Conservation (phyloP, 2,888 invertebrate genomes). For the Argyra leucocephala region DNA sequence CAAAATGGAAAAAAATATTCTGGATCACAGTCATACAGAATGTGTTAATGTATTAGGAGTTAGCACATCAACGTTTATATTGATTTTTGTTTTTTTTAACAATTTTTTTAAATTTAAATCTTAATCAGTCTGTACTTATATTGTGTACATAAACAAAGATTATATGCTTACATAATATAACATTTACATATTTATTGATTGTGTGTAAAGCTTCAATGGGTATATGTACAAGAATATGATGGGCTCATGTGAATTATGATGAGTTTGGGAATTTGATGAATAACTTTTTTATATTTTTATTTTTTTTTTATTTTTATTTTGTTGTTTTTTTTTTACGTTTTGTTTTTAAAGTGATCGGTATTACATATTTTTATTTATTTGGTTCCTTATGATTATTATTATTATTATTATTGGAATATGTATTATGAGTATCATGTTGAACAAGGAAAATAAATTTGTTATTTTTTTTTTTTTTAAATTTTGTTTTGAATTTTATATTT, state of each 20-base stretch:
- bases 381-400: background rate
- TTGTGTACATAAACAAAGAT: background rate
- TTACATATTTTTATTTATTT: background rate
- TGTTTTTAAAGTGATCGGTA: background rate
- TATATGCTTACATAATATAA: background rate
- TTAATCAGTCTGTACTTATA: no score
- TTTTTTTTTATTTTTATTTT: background rate
- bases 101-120: no score
- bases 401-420: background rate
- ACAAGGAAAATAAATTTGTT: background rate
- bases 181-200: constrained; percentile 3
- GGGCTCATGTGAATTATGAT: background rate
- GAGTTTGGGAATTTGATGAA: background rate
- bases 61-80: no score
- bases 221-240: background rate
- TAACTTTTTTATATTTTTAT: background rate
- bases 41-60: no score
- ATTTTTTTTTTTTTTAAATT: background rate
- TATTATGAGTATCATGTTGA: background rate
- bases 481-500: background rate
- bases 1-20: no score
- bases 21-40: no score
- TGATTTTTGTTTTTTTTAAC: no score
- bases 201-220: background rate
- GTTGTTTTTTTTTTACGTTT: background rate